Base-by-base conservation (phyloP, 2,888 invertebrate genomes). In the Tenthredo scrophulariae region DNA sequence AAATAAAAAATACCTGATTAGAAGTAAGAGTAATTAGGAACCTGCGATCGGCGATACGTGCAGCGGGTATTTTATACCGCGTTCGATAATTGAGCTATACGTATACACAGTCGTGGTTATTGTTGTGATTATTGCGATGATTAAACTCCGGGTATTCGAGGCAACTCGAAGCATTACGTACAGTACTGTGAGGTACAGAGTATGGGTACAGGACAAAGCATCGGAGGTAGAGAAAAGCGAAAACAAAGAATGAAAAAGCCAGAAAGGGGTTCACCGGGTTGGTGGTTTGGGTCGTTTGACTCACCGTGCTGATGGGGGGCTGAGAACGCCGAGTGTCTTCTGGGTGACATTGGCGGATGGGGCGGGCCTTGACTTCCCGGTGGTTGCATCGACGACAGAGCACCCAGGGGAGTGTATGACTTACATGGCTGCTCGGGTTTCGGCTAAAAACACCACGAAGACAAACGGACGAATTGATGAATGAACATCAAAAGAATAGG, bases 361-460 rank as follows among this genome's bases (percentile, higher is more conserved):
- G 89, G 90, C 89, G 91, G 92, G 86, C 91, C 92, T 46, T 94
- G 91, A 87, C 94, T 95, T 37, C 96, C 96, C 0, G 96, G 96
- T n/a, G 97, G 97, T 93, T 97, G 96, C 97, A 98, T 98, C 89
- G 96, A 97, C 58, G 97, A 97, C 88, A 97, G 94, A 22, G 97
- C 97, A 85, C 97, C 96, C 87, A 98, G 94, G 6, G 97, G 97
- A 72, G 97, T 97, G 93, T 98, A 98, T 22, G 97, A 96, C 91
- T 96, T 96, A 94, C 91, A 94, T 40, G 94, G 94, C 86, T 93
- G 93, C 86, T 93, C 93, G 65, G 90, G 86, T 87, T 93, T 93
- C 90, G 92, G 90, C 89, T 89, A 84, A 80, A 77, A 85, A 77
- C 77, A 77, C 4, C 77, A 54, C 46, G 15, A 26, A 77, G 50